Conservation (phyloP, 1,140 invertebrate species). For the Megalonaias nervosa region DNA sequence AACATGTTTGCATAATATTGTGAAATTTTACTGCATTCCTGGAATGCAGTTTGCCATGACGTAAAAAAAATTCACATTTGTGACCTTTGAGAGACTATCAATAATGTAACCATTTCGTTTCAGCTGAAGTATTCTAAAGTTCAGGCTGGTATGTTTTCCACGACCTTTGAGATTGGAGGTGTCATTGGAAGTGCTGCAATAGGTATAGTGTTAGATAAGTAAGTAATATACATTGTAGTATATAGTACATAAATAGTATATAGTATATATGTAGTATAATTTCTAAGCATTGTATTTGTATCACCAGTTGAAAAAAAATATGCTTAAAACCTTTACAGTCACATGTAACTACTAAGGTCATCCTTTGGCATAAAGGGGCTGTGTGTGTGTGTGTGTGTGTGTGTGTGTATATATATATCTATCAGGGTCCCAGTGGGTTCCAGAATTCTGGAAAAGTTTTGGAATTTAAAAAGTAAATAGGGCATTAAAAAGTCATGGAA, state of each 20-base stretch:
- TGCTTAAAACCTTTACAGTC: background rate
- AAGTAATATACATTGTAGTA: background rate
- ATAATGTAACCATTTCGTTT: conserved; percentile 22
- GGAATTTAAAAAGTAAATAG: too few species aligned
- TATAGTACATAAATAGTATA: background rate
- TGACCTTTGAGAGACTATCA: too few species aligned
- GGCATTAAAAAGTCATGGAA: too few species aligned
- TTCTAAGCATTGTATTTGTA: background rate
- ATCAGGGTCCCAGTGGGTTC: too few species aligned
- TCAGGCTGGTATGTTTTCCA: conserved; percentile 73
- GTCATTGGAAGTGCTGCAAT: conserved; percentile 72
- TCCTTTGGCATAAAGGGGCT: background rate
- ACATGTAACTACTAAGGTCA: background rate
- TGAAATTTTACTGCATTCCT: too few species aligned
- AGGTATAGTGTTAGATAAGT: conserved; percentile 71
- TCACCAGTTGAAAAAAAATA: background rate
- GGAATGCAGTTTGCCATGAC: too few species aligned
- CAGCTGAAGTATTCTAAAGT: conserved; percentile 71
- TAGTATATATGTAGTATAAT: background rate
- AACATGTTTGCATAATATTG: too few species aligned
- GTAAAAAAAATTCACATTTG: too few species aligned
- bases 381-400: too few species aligned
- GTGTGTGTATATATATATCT: too few species aligned
- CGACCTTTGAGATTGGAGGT: conserved; percentile 75
- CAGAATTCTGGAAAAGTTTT: too few species aligned